Evolutionary conservation across 1,140 invertebrate species (phyloP), one percentile per base, ranked within the genome.

Genomic region (Megathymus violae): DNA sequence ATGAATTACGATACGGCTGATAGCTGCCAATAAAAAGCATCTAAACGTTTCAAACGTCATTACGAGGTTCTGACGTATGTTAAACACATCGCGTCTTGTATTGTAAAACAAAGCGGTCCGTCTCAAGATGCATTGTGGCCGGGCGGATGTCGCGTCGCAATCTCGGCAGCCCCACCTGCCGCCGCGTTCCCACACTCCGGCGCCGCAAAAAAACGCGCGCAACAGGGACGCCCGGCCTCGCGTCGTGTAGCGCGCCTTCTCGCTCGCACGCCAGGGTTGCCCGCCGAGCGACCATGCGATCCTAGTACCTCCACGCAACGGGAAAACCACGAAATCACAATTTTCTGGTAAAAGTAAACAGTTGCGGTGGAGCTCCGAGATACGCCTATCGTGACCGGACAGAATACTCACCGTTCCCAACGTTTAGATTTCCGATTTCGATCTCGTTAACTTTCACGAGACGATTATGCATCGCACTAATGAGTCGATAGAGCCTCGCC

Each of bases 121-220:
- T 78, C 80, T 79, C 71, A 75, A 88, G 86, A 88, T 89, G 88
- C 85, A 89, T 89, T 91, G 88, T 89, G 85, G 80, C 71, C 78
- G 85, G 78, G 82, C 86, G 88, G 86, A 89, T 89, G 86, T 89
- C 86, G 82, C 84, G 80, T 82, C 84, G 85, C 86, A 89, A 89
- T 89, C 88, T 87, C 85, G 70, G 88, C 84, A 79, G 83, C 81
- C 86, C 87, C 88, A 91, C 88, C 88, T 91, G 88, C 88, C 85
- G 85, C 76, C 71, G 76, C 78, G 88, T 91, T 91, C 88, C 87
- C 88, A 91, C 88, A 91, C 88, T 89, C 86, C 78, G 82, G 87
- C 86, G 86, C 86, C 85, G 86, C 85, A 89, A 91, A 91, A 78
- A 91, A 91, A 89, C 82, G 70, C 69, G 80, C 64, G 69, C 66